These are phyloP conservation scores for Rhinoderma darwinii DNA, from an alignment of 2,113 vertebrate genomes.

Conservation along the genomic window DNA sequence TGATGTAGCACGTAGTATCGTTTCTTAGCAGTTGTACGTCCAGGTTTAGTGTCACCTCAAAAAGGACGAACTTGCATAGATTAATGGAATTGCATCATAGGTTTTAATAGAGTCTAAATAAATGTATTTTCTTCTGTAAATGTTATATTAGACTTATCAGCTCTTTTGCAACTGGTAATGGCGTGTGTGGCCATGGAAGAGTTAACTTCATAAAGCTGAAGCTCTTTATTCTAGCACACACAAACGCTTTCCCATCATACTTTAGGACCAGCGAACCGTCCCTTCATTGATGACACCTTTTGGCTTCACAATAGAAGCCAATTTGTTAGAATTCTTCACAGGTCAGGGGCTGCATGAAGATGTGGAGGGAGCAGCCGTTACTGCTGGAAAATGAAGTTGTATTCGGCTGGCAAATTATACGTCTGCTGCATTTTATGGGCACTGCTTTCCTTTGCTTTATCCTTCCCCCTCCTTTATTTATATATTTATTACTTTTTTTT, in stretches of 20 bases:
- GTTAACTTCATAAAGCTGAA: conserved; percentile 96
- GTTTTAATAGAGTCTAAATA: not conserved
- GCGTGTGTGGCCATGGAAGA: conserved; percentile 71
- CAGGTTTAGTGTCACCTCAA: not conserved
- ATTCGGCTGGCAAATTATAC: conserved; percentile 92
- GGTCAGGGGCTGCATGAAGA: conserved; percentile 94
- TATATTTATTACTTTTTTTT: conserved; percentile 60
- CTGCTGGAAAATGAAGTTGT: conserved; percentile 94
- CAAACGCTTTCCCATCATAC: conserved; percentile 89
- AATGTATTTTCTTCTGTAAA: not conserved
- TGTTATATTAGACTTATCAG: not conserved
- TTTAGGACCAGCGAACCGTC: conserved; percentile 94
- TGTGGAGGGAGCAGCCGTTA: conserved; percentile 84
- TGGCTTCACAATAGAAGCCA: conserved; percentile 99
- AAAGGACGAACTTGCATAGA: not conserved
- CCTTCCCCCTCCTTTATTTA: conserved; percentile 45
- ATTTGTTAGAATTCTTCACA: conserved; percentile 99
- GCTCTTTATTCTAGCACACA: conserved; percentile 88
- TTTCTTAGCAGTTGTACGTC: not conserved
- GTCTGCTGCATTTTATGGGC: conserved; percentile 90
- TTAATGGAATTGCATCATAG: not conserved
- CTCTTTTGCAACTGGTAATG: not conserved
- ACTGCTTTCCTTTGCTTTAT: conserved; percentile 75
- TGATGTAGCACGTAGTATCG: too few relatives aligned
- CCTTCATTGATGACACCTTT: conserved; percentile 99